Percentiles rank a stretch among this genome's conserved stretches.
Conservation (phyloP, 1,140 invertebrate species). For the roundworm (Caenorhabditis elegans) region DNA sequence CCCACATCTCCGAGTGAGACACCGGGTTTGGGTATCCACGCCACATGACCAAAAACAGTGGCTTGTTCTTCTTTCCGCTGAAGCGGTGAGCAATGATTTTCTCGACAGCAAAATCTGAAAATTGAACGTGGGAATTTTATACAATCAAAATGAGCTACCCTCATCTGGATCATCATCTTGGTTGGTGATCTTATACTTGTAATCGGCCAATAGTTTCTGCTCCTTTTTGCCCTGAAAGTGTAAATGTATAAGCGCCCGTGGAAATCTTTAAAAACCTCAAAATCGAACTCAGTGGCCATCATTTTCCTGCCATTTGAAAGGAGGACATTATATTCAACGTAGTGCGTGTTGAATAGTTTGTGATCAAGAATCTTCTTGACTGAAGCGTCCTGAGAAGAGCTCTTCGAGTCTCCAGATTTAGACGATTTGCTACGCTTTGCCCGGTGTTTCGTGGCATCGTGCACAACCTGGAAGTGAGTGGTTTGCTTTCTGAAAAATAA, state of each 20-base stretch:
- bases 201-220: not conserved
- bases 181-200: not conserved
- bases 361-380: not conserved
- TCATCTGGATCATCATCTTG: not conserved
- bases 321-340: not conserved
- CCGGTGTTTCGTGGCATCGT: not conserved
- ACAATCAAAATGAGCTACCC: not conserved
- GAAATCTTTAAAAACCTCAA: not conserved
- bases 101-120: not conserved
- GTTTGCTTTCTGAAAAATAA: not conserved
- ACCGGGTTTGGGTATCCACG: slow-evolving; percentile 1
- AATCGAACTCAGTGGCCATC: not conserved
- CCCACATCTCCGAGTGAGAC: not conserved
- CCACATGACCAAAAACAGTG: not conserved
- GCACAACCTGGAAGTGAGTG: not conserved
- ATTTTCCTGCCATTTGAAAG: not conserved
- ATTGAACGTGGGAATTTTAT: not conserved
- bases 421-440: not conserved
- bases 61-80: not conserved
- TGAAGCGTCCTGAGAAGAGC: not conserved
- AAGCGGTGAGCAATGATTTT: not conserved
- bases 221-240: not conserved
- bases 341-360: not conserved
- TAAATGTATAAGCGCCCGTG: no score
- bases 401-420: no score